Percentiles rank a stretch among this genome's conserved stretches.
These are phyloP conservation scores for Agapostemon virescens DNA, from an alignment of 2,888 invertebrate species.

Conservation along the genomic window DNA sequence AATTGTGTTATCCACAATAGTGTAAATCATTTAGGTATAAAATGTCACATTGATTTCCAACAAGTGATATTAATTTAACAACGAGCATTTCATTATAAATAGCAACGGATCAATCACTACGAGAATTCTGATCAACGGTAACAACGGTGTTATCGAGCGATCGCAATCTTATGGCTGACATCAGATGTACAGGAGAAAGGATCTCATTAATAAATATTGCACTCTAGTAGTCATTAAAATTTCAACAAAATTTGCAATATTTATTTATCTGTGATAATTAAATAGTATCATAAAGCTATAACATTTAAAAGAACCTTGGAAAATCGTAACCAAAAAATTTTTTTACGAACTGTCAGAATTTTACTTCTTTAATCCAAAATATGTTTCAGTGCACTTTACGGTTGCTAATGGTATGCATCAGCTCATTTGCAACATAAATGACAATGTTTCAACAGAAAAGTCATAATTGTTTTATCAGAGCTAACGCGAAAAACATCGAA, in stretches of 20 bases:
- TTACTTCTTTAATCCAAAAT: not conserved
- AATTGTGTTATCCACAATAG: not conserved
- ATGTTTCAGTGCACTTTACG: not conserved
- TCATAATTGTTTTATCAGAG: not conserved
- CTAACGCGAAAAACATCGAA: not conserved
- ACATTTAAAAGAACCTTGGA: not conserved
- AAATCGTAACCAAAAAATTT: not conserved
- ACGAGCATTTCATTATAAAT: not conserved
- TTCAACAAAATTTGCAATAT: not conserved
- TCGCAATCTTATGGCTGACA: not conserved
- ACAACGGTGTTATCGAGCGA: not conserved
- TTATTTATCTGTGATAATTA: not conserved
- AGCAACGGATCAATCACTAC: not conserved
- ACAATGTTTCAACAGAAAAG: not conserved
- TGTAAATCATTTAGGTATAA: not conserved
- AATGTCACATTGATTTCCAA: not conserved
- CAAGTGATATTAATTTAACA: not conserved
- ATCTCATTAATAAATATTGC: not conserved
- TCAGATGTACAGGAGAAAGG: not conserved
- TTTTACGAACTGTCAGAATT: not conserved
- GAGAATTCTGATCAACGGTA: not conserved
- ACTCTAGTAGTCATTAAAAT: not conserved
- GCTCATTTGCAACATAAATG: not conserved
- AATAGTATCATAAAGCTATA: not conserved
- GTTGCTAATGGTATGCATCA: not conserved